A percentile compares a stretch with the other conserved stretches of the same genome.
These are phyloP conservation scores for Panthera tigris DNA, from an alignment of 2,113 vertebrate genomes.

Conservation along the genomic window DNA sequence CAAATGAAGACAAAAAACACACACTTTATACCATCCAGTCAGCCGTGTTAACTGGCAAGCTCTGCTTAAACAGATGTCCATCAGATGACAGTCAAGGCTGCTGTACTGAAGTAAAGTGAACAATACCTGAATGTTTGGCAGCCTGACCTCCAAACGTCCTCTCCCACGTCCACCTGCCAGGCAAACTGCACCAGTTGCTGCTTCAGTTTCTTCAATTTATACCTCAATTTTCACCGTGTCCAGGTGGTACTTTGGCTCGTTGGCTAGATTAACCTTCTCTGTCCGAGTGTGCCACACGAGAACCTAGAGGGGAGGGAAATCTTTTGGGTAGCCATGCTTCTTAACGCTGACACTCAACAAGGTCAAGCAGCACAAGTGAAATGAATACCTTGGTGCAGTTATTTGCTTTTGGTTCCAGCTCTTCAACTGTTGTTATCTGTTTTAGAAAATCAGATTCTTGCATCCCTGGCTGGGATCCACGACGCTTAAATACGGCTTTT, in stretches of 20 bases:
- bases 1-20: slow-evolving; percentile 76
- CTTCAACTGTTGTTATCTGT: slow-evolving; percentile 96
- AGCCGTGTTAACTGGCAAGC: slow-evolving; percentile 36
- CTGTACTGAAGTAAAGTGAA: slow-evolving; percentile 32
- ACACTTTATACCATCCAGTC: slow-evolving; percentile 34
- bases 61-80: slow-evolving; percentile 66
- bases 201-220: slow-evolving; percentile 71
- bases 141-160: neutral
- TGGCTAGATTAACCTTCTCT: slow-evolving; percentile 95
- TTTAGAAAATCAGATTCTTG: slow-evolving; percentile 99
- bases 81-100: neutral
- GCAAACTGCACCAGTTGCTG: neutral
- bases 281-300: slow-evolving; percentile 99
- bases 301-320: slow-evolving; percentile 85
- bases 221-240: slow-evolving; percentile 96
- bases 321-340: slow-evolving; percentile 1
- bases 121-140: slow-evolving; percentile 58
- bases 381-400: slow-evolving; percentile 96
- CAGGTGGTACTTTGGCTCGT: slow-evolving; percentile 94
- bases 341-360: rapidly evolving
- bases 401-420: slow-evolving; percentile 96
- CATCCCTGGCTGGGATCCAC: slow-evolving; percentile 98
- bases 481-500: slow-evolving; percentile 95
- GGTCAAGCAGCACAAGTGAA: neutral
- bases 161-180: neutral